Evolutionary conservation across 2,888 invertebrate species (phyloP), one percentile per base, ranked within the genome.

Genomic region (Rhamnusium bicolor): DNA sequence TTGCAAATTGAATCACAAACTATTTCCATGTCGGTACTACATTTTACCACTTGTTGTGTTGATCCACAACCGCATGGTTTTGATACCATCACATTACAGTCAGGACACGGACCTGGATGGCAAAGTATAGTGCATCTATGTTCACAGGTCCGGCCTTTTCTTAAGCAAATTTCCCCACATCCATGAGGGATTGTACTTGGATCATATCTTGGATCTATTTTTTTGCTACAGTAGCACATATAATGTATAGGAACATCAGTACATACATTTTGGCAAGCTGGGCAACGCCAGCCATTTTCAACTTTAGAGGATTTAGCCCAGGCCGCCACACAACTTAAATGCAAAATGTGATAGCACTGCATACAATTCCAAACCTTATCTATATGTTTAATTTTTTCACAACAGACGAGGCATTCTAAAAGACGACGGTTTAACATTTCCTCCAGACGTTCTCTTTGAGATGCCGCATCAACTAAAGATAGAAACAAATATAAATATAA

Each of bases 91-190:
- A 95, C 93, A 79, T 92, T 92, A 84, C 98, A 98, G 0, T 94
- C 93, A 1, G 97, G 97, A 88, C 98, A 98, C 0, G 98, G 97
- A 0, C 98, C 98, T 0, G 98, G 98, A 87, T 98, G 98, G 85
- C 98, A 98, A 0, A 94, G 90, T 80, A 97, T 88, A 10, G 92
- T 93, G 87, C 97, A 97, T 0, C 92, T 91, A 84, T 94, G 94
- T 0, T 90, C 87, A 85, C 92, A 91, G 72, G 78, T 90, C 18
- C 91, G 89, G n/a, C 89, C 88, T 73, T 84, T 84, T 10, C 92
- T 91, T n/a, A 92, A 91, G 85, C 99, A 99, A 0, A 94, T 89
- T 79, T 95, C 94, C 0, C 98, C 98, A 87, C 99, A 99, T 24
- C 95, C 95, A 88, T 99, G 99, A 0, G 98, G 96, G 8, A 93